Evolutionary conservation across 1,140 invertebrate genomes (phyloP).

Genomic region (Ptiloglossa arizonensis): DNA sequence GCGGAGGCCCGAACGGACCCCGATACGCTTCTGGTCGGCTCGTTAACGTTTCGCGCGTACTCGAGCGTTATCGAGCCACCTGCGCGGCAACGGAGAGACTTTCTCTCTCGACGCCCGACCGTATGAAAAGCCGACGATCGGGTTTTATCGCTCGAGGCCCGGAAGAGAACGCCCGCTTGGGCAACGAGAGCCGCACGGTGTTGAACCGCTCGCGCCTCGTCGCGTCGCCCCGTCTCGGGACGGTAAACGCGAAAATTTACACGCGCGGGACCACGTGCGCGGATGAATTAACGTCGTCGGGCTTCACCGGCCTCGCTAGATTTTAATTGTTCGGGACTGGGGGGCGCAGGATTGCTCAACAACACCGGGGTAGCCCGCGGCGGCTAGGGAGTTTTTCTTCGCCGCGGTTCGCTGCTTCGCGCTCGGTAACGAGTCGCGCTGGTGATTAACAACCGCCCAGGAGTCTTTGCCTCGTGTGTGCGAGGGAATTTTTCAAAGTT

Average conservation of each 20-base stretch:
- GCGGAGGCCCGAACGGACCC: neutral
- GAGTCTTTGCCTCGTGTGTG: too few species aligned
- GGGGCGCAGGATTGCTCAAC: slow-evolving; percentile 2
- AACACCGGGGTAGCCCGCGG: too few species aligned
- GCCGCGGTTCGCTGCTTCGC: neutral
- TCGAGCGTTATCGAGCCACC: slow-evolving; percentile 38
- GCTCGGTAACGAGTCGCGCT: neutral
- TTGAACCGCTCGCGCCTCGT: slow-evolving; percentile 25
- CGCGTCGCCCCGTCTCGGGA: too few species aligned
- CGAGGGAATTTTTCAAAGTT: too few species aligned
- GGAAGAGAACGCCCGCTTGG: slow-evolving; percentile 55
- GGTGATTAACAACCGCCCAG: too few species aligned
- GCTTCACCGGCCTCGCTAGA: slow-evolving; percentile 24
- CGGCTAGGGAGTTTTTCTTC: neutral
- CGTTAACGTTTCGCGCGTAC: slow-evolving; percentile 50
- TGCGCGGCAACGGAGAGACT: slow-evolving; percentile 51
- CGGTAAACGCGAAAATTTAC: slow-evolving; percentile 41
- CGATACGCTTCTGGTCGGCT: neutral
- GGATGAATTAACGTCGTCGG: slow-evolving; percentile 28
- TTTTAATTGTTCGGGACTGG: slow-evolving; percentile 29
- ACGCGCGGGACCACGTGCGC: slow-evolving; percentile 28
- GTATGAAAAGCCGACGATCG: slow-evolving; percentile 42
- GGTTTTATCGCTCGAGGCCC: slow-evolving; percentile 48
- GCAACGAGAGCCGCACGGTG: slow-evolving; percentile 25
- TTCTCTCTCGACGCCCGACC: slow-evolving; percentile 43